Percentiles rank a stretch among this genome's conserved stretches.
phyloP scores from a whole-genome alignment of 1,140 invertebrate genomes.

The Fopius arisanus region DNA sequence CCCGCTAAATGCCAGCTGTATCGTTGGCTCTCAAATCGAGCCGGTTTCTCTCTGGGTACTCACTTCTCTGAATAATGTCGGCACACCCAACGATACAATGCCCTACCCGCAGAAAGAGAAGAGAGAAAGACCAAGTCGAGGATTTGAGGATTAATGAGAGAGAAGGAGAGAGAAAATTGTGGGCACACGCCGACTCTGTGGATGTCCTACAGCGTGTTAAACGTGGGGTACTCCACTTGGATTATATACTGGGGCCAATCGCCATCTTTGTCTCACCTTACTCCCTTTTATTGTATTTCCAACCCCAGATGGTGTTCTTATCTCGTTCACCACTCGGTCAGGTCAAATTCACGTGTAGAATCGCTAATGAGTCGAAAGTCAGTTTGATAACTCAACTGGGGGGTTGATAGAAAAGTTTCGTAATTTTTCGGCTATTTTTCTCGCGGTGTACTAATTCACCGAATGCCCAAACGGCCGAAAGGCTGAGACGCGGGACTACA shows the following conservation, averaged over 20 bases:
- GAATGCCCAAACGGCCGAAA: no score
- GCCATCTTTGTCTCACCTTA: not conserved
- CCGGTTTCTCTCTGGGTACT: constrained; percentile 39
- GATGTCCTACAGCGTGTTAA: constrained; percentile 35
- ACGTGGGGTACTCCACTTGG: constrained; percentile 31
- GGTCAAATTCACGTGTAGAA: constrained; percentile 30
- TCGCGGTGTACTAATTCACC: no score
- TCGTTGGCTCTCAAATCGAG: constrained; percentile 57
- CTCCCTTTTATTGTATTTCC: constrained; percentile 19
- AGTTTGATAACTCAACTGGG: constrained; percentile 19
- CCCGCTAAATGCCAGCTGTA: constrained; percentile 61
- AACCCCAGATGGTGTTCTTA: constrained; percentile 18
- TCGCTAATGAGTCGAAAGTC: constrained; percentile 20
- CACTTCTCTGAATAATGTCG: not conserved
- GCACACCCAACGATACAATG: not conserved
- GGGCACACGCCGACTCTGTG: not conserved
- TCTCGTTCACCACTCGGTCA: constrained; percentile 8
- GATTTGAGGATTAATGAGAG: not conserved
- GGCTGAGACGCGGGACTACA: no score
- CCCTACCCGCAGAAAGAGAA: not conserved
- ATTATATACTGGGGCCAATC: not conserved
- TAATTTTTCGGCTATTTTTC: no score
- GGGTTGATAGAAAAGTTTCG: no score
- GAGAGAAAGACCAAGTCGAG: not conserved
- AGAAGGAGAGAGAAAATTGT: not conserved